These are phyloP conservation scores for Lepidothrix coronata DNA, from an alignment of 2,113 vertebrate genomes.

Conservation along the genomic window DNA sequence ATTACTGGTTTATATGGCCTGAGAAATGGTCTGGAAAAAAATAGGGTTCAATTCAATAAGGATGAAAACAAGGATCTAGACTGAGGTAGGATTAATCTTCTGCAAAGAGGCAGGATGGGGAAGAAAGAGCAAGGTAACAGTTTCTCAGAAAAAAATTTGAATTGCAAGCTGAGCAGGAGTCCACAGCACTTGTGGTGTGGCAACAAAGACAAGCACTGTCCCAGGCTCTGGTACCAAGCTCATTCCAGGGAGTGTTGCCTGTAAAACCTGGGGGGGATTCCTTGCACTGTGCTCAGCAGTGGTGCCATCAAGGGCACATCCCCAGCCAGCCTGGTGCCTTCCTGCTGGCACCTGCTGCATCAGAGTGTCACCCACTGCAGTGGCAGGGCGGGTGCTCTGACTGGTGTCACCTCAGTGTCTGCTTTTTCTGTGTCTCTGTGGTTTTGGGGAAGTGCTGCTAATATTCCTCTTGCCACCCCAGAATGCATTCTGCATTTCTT, in stretches of 20 bases:
- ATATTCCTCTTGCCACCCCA: not conserved
- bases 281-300: fast-evolving
- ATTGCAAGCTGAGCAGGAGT: not conserved
- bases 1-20: not conserved
- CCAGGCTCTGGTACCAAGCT: not conserved
- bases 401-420: fast-evolving
- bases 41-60: not conserved
- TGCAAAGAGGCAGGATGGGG: not conserved
- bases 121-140: not conserved
- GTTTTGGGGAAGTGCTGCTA: not conserved
- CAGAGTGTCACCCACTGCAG: fast-evolving
- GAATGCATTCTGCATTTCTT: not conserved
- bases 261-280: not conserved
- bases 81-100: slow-evolving; percentile 1
- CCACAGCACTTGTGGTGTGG: not conserved
- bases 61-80: not conserved
- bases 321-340: fast-evolving
- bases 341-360: not conserved
- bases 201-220: not conserved
- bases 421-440: not conserved
- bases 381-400: not conserved
- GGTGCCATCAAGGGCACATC: not conserved
- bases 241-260: not conserved
- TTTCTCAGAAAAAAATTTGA: not conserved
- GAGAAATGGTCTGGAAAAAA: not conserved